Evolutionary conservation across 2,888 invertebrate genomes (phyloP).

Genomic region (Dryomyza anilis): DNA sequence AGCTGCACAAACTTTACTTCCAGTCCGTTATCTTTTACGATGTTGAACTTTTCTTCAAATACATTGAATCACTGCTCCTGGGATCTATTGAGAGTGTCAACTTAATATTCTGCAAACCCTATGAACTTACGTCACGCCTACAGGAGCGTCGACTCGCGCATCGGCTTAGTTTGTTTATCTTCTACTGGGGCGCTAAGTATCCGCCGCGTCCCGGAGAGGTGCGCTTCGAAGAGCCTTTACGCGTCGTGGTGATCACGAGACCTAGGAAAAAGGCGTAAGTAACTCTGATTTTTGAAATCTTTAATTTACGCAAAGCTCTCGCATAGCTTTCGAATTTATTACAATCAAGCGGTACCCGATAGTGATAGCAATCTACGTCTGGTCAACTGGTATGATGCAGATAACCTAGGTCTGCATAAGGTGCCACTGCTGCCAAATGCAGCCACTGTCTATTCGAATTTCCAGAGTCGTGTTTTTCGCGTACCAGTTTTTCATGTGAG

Average conservation of each 20-base stretch:
- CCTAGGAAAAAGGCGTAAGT: conserved; percentile 55
- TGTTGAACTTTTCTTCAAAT: conserved; percentile 50
- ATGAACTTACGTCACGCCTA: conserved; percentile 47
- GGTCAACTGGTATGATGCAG: conserved; percentile 76
- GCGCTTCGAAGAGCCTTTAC: conserved; percentile 59
- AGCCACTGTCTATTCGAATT: conserved; percentile 69
- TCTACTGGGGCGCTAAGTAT: conserved; percentile 69
- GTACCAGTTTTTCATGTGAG: conserved; percentile 77
- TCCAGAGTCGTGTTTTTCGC: conserved; percentile 68
- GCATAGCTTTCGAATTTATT: conserved; percentile 71
- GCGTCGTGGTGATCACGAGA: conserved; percentile 71
- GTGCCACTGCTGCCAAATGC: conserved; percentile 71
- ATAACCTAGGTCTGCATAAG: conserved; percentile 67
- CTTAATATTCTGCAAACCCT: conserved; percentile 54
- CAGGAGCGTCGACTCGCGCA: conserved; percentile 49
- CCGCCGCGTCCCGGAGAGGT: conserved; percentile 58
- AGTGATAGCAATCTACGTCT: conserved; percentile 66
- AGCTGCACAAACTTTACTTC: conserved; percentile 50
- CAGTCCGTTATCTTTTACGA: conserved; percentile 56
- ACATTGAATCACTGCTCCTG: conserved; percentile 50
- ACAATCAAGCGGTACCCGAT: conserved; percentile 72
- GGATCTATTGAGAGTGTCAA: conserved; percentile 57
- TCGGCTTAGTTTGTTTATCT: conserved; percentile 66
- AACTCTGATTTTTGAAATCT: background rate
- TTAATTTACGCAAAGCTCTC: background rate